These are phyloP conservation scores for Guaruba guarouba DNA, from an alignment of 2,113 vertebrate species.

Conservation along the genomic window DNA sequence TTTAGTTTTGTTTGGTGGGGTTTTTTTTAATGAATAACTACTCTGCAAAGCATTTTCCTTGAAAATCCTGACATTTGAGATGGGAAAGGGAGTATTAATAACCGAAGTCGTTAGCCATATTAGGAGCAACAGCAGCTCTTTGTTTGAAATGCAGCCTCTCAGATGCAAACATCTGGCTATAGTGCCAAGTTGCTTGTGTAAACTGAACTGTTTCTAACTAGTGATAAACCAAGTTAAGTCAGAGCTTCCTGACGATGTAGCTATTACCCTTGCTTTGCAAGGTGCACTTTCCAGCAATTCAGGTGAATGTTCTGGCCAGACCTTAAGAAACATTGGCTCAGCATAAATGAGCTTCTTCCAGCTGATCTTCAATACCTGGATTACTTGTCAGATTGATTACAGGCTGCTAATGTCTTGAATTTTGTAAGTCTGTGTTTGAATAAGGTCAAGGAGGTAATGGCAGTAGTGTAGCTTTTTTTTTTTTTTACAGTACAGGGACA, in stretches of 20 bases:
- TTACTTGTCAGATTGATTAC: background rate
- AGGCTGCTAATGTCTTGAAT: background rate
- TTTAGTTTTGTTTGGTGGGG: no score
- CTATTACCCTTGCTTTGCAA: background rate
- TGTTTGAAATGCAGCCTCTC: background rate
- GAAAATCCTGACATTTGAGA: background rate
- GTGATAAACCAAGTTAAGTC: rapidly evolving
- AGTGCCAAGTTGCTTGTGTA: background rate
- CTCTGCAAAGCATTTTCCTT: background rate
- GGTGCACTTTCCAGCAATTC: background rate
- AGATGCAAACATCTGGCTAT: background rate
- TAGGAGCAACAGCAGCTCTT: background rate
- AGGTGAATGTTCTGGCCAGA: background rate
- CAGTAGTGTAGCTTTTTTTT: background rate
- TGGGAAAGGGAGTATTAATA: background rate
- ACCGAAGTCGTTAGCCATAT: background rate
- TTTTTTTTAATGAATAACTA: background rate
- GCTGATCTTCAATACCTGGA: background rate
- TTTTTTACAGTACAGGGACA: background rate
- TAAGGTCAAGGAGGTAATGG: background rate
- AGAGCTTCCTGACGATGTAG: background rate
- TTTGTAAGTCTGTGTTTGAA: background rate
- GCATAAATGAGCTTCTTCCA: background rate
- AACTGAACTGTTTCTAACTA: background rate
- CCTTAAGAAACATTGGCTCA: background rate